Percentiles rank a stretch among this genome's conserved stretches.
phyloP scores from a whole-genome alignment of 2,888 invertebrate species.

The Pseudolycoriella hygida region DNA sequence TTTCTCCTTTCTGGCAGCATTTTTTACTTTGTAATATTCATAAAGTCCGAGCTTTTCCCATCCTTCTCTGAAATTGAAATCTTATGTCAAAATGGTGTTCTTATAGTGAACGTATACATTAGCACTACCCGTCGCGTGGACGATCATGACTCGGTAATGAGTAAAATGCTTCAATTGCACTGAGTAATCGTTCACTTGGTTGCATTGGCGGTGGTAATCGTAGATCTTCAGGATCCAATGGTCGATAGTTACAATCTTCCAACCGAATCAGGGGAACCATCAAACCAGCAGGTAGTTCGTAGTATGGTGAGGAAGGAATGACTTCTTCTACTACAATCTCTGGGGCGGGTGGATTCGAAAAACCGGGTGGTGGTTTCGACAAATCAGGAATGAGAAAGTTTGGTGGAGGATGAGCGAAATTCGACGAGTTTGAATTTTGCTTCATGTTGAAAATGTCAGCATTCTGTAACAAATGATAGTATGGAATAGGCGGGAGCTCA shows the following conservation, averaged over 20 bases:
- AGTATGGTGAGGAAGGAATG: slow-evolving; percentile 86
- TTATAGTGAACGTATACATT: too few species aligned
- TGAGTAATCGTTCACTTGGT: slow-evolving; percentile 79
- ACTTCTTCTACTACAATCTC: slow-evolving; percentile 42
- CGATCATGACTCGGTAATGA: slow-evolving; percentile 86
- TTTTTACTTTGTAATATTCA: slow-evolving; percentile 95
- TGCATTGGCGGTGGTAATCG: slow-evolving; percentile 89
- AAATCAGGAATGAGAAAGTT: slow-evolving; percentile 56
- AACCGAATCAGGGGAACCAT: slow-evolving; percentile 94
- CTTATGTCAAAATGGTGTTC: neutral
- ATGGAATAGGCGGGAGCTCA: too few species aligned
- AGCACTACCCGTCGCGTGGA: slow-evolving; percentile 81
- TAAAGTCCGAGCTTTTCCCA: slow-evolving; percentile 97
- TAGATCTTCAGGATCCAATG: slow-evolving; percentile 77
- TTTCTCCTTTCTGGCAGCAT: slow-evolving; percentile 72
- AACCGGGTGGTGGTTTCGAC: slow-evolving; percentile 75
- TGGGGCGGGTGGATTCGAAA: slow-evolving; percentile 28
- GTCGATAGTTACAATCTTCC: slow-evolving; percentile 78
- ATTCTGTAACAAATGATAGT: slow-evolving; percentile 3
- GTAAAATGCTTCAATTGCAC: slow-evolving; percentile 93
- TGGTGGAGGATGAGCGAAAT: slow-evolving; percentile 26
- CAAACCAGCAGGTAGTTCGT: slow-evolving; percentile 90
- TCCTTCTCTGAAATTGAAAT: slow-evolving; percentile 54
- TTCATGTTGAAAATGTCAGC: neutral
- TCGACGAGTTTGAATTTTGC: slow-evolving; percentile 4